Evolutionary conservation across 2,113 vertebrate genomes (phyloP).

Genomic region (Cephalopholis sonnerati): DNA sequence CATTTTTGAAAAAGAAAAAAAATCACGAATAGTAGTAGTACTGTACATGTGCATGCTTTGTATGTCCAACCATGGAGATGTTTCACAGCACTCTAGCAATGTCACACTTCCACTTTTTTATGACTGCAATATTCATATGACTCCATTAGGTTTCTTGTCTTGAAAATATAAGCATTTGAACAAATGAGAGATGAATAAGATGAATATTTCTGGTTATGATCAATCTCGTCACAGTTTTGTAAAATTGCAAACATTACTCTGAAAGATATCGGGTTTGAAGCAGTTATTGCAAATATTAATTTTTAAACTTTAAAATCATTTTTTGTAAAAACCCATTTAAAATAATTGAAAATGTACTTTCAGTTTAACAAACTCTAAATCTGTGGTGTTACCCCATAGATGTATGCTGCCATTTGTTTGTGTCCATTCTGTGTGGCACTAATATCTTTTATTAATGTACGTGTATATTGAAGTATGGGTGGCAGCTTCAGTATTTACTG

Average conservation of each 20-base stretch:
- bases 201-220: too few species aligned
- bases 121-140: too few species aligned
- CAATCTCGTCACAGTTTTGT: background rate
- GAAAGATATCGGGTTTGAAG: background rate
- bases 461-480: conserved; percentile 36
- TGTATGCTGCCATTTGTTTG: conserved; percentile 25
- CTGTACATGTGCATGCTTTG: too few species aligned
- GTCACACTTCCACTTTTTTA: too few species aligned
- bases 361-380: background rate
- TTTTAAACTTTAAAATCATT: background rate
- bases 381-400: too few species aligned
- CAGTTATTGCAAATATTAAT: background rate
- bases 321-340: background rate
- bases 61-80: too few species aligned
- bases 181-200: too few species aligned
- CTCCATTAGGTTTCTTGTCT: too few species aligned
- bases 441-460: conserved; percentile 31
- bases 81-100: too few species aligned
- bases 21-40: too few species aligned
- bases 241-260: background rate
- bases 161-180: too few species aligned
- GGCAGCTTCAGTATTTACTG: conserved; percentile 58
- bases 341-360: background rate
- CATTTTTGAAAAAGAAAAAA: too few species aligned
- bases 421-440: conserved; percentile 15